Percentiles rank a stretch among this genome's conserved stretches.
These are phyloP conservation scores for Psittacus erithacus DNA, from an alignment of 2,113 vertebrate species.

Conservation along the genomic window DNA sequence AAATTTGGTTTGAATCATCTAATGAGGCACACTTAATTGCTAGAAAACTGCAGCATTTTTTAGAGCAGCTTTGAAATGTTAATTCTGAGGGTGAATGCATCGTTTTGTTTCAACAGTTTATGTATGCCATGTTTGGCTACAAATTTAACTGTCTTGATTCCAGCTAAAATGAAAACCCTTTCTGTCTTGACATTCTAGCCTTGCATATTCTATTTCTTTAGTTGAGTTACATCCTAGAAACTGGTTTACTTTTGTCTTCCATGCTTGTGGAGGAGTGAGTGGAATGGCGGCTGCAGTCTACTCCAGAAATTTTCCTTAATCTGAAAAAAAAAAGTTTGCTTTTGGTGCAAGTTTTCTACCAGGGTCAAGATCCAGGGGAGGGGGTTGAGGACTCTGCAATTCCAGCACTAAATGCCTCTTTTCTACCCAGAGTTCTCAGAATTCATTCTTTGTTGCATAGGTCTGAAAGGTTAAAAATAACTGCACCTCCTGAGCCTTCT, in stretches of 20 bases:
- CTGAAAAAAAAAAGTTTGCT: background rate
- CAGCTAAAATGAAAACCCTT: background rate
- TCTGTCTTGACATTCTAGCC: background rate
- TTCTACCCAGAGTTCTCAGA: slow-evolving; percentile 58
- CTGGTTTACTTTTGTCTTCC: background rate
- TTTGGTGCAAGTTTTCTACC: background rate
- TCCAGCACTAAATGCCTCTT: slow-evolving; percentile 38
- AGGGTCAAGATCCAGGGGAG: slow-evolving; percentile 2
- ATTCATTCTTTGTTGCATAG: slow-evolving; percentile 59
- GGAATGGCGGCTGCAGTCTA: background rate
- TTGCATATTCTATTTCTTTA: background rate
- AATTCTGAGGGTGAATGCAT: background rate
- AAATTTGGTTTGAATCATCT: background rate
- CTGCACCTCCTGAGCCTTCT: slow-evolving; percentile 59
- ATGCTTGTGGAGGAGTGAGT: background rate
- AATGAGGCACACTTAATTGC: background rate
- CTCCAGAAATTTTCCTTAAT: background rate
- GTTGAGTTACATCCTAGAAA: background rate
- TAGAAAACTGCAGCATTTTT: background rate
- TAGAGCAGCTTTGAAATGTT: background rate
- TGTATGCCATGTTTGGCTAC: background rate
- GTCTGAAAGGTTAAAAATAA: slow-evolving; percentile 75
- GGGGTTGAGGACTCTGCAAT: slow-evolving; percentile 8
- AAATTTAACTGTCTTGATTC: background rate
- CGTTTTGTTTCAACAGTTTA: background rate